A percentile compares a stretch with the other conserved stretches of the same genome.
phyloP scores from a whole-genome alignment of 1,140 invertebrate species.

The Cyclina sinensis region DNA sequence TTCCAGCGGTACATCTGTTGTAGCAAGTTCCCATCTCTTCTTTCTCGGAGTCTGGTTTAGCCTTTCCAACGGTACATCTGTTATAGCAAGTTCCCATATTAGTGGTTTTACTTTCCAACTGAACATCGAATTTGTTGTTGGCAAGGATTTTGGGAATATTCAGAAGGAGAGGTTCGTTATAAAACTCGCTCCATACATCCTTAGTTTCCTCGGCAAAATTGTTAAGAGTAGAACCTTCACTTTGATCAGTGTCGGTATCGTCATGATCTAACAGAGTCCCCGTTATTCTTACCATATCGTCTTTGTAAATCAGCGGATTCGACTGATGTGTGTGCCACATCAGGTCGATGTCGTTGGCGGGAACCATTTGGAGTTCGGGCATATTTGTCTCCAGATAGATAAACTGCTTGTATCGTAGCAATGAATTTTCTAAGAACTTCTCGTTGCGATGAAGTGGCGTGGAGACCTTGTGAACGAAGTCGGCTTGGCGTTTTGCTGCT shows the following conservation, averaged over 20 bases:
- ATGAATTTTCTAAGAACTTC: slow-evolving; percentile 84
- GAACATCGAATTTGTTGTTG: no score
- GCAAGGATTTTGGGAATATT: no score
- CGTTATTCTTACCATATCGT: slow-evolving; percentile 84
- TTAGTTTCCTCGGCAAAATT: slow-evolving; percentile 65
- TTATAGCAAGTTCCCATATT: no score
- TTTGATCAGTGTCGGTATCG: slow-evolving; percentile 86
- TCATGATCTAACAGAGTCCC: slow-evolving; percentile 85
- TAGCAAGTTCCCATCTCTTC: no score
- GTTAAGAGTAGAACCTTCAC: slow-evolving; percentile 81
- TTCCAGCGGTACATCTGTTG: no score
- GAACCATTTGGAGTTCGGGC: slow-evolving; percentile 85
- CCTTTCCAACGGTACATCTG: no score
- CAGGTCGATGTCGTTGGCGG: slow-evolving; percentile 87
- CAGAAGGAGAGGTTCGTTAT: slow-evolving; percentile 51
- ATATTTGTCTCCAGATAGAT: slow-evolving; percentile 84
- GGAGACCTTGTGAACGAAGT: slow-evolving; percentile 86
- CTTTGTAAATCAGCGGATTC: slow-evolving; percentile 84
- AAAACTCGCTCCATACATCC: slow-evolving; percentile 71
- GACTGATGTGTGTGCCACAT: slow-evolving; percentile 87
- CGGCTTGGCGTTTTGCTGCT: slow-evolving; percentile 84
- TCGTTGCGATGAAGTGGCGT: slow-evolving; percentile 86
- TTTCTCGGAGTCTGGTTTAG: no score
- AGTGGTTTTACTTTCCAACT: no score
- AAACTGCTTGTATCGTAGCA: slow-evolving; percentile 86